Evolutionary conservation across 2,797 vertebrate genomes (phyloP), one percentile per base, ranked within the genome.

Genomic region (Morus bassanus): DNA sequence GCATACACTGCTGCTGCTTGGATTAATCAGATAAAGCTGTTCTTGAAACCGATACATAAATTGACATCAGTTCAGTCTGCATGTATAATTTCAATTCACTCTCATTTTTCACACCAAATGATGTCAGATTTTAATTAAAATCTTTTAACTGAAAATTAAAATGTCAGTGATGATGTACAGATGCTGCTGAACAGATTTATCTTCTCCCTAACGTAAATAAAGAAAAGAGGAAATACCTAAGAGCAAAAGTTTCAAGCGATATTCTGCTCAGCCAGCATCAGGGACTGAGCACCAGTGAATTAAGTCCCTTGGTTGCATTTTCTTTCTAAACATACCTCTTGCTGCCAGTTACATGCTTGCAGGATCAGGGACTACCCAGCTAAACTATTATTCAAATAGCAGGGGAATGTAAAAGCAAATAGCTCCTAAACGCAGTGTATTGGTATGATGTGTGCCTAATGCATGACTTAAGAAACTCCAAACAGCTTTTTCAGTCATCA

Each of bases 101-200:
- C 78, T 91, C 72, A 91, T 97, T 95, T 97, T 94, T 96, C 54
- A 92, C 56, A 80, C n/a, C 70, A 92, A 96, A 59, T 81, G 51
- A 95, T 94, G 46, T 85, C 91, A 61, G 39, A 93, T 87, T 96
- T 97, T 95, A 97, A 96, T 97, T 96, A 94, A 94, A 97, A 85
- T 80, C 24, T 63, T 97, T 95, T 93, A 92, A 91, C 80, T 88
- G 76, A 96, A 97, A 97, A 96, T 96, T 95, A 92, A 97, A 97
- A 91, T 90, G 89, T 85, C 89, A 96, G 65, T 23, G 77, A 61
- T 80, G 94, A 96, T 94, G 68, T 79, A 94, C 35, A 92, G 78
- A 95, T 57, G 76, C 80, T 95, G 79, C 91, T 93, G 85, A 91
- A 94, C 59, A 85, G 27, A 96, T 76, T 76, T 72, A 91, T 94